Percentiles rank a stretch among this genome's conserved stretches.
phyloP scores from a whole-genome alignment of 2,888 invertebrate species.

The Pogonocherus hispidulus region DNA sequence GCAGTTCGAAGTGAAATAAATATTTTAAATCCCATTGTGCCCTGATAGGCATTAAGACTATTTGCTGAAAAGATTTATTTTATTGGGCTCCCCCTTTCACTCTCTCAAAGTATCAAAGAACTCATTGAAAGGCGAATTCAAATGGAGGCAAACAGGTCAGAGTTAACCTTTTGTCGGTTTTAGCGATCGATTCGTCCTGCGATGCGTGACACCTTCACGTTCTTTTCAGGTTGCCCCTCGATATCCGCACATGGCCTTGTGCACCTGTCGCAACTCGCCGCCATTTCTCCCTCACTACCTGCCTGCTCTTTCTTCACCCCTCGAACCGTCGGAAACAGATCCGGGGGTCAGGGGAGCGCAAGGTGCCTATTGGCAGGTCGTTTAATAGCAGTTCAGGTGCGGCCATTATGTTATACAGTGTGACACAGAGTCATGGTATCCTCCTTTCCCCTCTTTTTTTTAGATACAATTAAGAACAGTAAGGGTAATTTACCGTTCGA shows the following conservation, averaged over 20 bases:
- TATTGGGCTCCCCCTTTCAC: slow-evolving; percentile 11
- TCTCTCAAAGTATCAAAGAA: slow-evolving; percentile 20
- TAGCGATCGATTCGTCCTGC: slow-evolving; percentile 57
- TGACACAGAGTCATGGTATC: no score
- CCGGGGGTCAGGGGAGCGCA: neutral
- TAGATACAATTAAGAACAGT: no score
- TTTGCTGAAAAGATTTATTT: slow-evolving; percentile 19
- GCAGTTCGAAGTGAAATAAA: neutral
- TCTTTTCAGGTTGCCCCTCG: slow-evolving; percentile 42
- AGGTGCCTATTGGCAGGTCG: slow-evolving; percentile 11
- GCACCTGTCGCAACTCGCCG: slow-evolving; percentile 48
- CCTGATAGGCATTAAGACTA: slow-evolving; percentile 14
- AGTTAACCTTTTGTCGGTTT: slow-evolving; percentile 46
- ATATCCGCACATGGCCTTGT: slow-evolving; percentile 36
- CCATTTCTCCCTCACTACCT: slow-evolving; percentile 49
- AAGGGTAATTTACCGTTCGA: no score
- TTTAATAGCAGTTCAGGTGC: neutral
- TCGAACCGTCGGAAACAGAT: neutral
- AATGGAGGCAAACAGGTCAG: slow-evolving; percentile 34
- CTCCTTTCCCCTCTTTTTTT: no score
- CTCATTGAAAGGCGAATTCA: slow-evolving; percentile 33
- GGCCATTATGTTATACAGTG: no score
- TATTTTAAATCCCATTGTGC: slow-evolving; percentile 1
- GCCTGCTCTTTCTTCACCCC: slow-evolving; percentile 40
- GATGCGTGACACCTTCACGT: slow-evolving; percentile 58